These are phyloP conservation scores for Euglossa dilemma DNA, from an alignment of 1,140 invertebrate genomes.

Conservation along the genomic window DNA sequence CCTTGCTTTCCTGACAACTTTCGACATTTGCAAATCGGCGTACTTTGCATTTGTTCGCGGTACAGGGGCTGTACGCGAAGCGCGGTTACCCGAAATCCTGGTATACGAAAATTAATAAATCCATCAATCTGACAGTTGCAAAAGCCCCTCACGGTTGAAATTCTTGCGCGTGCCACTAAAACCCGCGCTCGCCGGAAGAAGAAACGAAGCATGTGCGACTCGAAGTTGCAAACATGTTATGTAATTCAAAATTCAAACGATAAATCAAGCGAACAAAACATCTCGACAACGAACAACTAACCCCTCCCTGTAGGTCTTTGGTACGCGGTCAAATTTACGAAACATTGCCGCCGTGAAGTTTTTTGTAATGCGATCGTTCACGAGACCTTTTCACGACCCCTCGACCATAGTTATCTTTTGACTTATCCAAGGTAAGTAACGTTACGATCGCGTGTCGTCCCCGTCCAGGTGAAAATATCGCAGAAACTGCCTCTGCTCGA, in stretches of 20 bases:
- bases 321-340: neutral
- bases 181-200: constrained; percentile 8
- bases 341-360: too few species aligned
- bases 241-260: constrained; percentile 38
- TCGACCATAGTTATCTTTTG: neutral
- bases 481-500: neutral
- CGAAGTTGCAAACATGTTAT: constrained; percentile 36
- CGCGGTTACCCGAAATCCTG: neutral
- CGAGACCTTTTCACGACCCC: too few species aligned
- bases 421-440: neutral
- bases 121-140: constrained; percentile 2
- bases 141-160: neutral
- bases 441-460: neutral
- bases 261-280: constrained; percentile 9
- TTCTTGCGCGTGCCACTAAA: neutral
- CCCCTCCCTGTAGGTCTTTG: neutral
- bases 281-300: neutral
- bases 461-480: too few species aligned
- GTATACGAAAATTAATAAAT: constrained; percentile 30
- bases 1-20: neutral
- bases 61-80: neutral
- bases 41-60: constrained; percentile 53
- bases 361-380: constrained; percentile 7
- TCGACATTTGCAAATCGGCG: constrained; percentile 34
- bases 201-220: neutral